Evolutionary conservation across 2,113 vertebrate genomes (phyloP).

Genomic region (Stictonetta naevosa): DNA sequence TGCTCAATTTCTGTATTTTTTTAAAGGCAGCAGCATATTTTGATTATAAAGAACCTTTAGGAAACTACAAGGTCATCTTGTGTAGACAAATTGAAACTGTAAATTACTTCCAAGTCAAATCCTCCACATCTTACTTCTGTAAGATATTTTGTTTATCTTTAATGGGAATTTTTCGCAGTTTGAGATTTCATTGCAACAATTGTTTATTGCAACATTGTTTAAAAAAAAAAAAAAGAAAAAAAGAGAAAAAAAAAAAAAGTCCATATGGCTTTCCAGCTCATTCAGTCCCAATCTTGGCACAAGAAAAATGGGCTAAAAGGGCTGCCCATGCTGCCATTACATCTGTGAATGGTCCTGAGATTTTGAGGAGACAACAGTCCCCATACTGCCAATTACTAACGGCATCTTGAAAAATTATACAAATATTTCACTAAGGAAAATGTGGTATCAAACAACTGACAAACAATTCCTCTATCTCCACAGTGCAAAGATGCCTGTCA

Average conservation of each 20-base stretch:
- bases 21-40: background rate
- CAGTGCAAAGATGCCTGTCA: background rate
- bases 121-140: background rate
- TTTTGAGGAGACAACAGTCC: background rate
- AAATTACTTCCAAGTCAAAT: conserved; percentile 13
- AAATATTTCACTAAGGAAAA: background rate
- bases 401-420: conserved; percentile 5
- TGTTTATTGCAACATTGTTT: background rate
- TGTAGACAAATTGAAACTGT: background rate
- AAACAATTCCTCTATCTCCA: background rate
- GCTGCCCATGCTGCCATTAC: background rate
- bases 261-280: background rate
- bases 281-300: background rate
- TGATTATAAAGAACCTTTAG: conserved; percentile 19
- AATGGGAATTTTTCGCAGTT: conserved; percentile 12
- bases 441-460: background rate
- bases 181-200: background rate
- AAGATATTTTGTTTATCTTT: conserved; percentile 43
- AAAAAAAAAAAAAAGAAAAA: background rate
- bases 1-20: background rate
- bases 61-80: conserved; percentile 6
- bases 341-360: background rate
- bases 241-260: background rate
- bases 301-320: background rate
- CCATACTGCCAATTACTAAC: background rate